Evolutionary conservation across 2,888 invertebrate genomes (phyloP), one percentile per base, ranked within the genome.

Genomic region (Orthosia gothica): DNA sequence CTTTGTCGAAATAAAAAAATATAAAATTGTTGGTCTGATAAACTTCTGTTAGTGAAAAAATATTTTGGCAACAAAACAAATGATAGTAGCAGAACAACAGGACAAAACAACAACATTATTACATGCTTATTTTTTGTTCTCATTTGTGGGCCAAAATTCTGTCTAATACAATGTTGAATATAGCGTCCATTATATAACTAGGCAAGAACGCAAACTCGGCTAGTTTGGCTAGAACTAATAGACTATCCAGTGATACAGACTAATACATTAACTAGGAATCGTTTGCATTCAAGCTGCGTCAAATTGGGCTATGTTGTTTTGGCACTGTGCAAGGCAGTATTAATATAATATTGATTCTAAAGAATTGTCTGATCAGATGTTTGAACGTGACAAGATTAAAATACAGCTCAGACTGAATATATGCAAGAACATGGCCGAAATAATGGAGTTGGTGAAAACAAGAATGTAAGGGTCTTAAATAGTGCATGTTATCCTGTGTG

Each of bases 201-300:
- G 49, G 32, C 57, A 61, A 81, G 50, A 80, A 61, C 66, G 23
- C 32, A 65, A 61, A 40, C 47, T n/a, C 23, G 20, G 26, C 32
- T 52, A 47, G n/a, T 72, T 78, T 61, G 47, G 64, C 64, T 66
- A 57, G 54, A 26, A 66, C 65, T 67, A 80, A 75, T 80, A 76
- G 52, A 61, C 59, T 40, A 66, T 20, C 55, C 45, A 23, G 49
- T 16, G 58, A 64, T 64, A 54, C 52, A 61, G 45, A 54, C 64
- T 59, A 74, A 67, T 70, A 79, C 45, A 70, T 79, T 74, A 74
- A 70, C 58, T 66, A 20, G 62, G 20, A 65, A 58, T 58, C 64
- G 58, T 78, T 81, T 77, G 40, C 61, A 66, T 66, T 62, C 26
- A 20, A 72, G 45, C 49, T 50, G 49, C 11, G 62, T 55, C 50